Base-by-base conservation (phyloP, 1,140 invertebrate species). In the Caligus rogercresseyi region DNA sequence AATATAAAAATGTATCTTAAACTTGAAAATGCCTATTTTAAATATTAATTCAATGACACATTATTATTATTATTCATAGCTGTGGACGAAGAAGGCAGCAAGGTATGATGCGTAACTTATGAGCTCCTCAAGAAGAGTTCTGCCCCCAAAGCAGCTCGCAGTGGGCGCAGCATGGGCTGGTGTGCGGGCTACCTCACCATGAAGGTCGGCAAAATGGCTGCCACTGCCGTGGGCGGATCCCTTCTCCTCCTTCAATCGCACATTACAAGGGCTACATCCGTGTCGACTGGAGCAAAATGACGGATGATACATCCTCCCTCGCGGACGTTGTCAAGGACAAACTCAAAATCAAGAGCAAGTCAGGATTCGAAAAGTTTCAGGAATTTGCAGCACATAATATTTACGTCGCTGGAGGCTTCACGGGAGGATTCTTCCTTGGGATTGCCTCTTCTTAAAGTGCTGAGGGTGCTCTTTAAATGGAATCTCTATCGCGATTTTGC, bases 261-360 rank as follows among this genome's bases (percentile, higher is more conserved):
- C 83, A 86, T 65, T 85, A 92, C 70, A 83, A 89, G 70, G 90
- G 89, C n/a, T 91, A 91, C 67, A 84, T 95, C 54, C 86, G 87
- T 62, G 72, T 76, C 24, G 21, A 58, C 20, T 65, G 64, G 25
- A 60, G 52, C 31, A 31, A 52, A 19, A 64, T 52, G 65, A 65
- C 64, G 25, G 18, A 20, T n/a, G 56, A 64, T 25, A 20, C 61
- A 7, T 25, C 18, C 54, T n/a, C 61, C 13, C n/a, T 63, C n/a
- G 43, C 61, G 3, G 61, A 63, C 25, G 19, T 20, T 1, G 51
- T 63, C 61, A 54, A 55, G 16, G 21, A 63, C 16, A 63, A 63
- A 18, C 18, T 63, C 7, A 2, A 25, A 2, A 56, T 63, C 54
- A 52, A 63, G 54, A 21, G 18, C 16, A 52, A 61, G 14, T 64